Conservation (phyloP, 2,888 invertebrate genomes). For the Cremastinae sp. region DNA sequence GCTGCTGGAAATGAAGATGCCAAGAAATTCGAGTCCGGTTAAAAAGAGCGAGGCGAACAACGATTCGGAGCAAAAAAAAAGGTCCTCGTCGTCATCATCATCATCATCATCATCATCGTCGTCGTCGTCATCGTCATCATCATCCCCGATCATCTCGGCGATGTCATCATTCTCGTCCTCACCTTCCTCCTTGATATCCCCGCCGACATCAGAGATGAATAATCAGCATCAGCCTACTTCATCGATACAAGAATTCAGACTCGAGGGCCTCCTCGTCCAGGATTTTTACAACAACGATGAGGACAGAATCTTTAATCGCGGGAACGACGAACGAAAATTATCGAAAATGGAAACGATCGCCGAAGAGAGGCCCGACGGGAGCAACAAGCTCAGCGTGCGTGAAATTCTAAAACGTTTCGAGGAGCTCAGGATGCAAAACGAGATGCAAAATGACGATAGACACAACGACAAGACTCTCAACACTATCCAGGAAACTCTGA, state of each 20-base stretch:
- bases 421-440: slow-evolving; percentile 81
- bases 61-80: slow-evolving; percentile 59
- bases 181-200: slow-evolving; percentile 48
- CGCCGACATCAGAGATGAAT: slow-evolving; percentile 59
- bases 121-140: slow-evolving; percentile 53
- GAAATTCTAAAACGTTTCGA: slow-evolving; percentile 92
- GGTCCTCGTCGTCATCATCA: slow-evolving; percentile 43
- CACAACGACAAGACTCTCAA: slow-evolving; percentile 76
- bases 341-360: slow-evolving; percentile 89
- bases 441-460: slow-evolving; percentile 70
- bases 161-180: slow-evolving; percentile 44
- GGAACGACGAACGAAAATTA: slow-evolving; percentile 71
- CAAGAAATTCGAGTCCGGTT: slow-evolving; percentile 63
- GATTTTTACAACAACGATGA: slow-evolving; percentile 75
- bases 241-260: slow-evolving; percentile 68
- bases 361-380: slow-evolving; percentile 86
- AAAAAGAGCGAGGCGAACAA: slow-evolving; percentile 64
- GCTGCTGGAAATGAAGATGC: neutral
- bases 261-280: slow-evolving; percentile 74
- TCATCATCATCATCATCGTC: slow-evolving; percentile 50
- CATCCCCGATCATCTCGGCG: slow-evolving; percentile 42
- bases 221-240: too few relatives aligned
- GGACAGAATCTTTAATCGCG: slow-evolving; percentile 61
- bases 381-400: slow-evolving; percentile 91
- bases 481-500: slow-evolving; percentile 79